Evolutionary conservation across 2,888 invertebrate species (phyloP).

Genomic region (Deilephila porcellus): DNA sequence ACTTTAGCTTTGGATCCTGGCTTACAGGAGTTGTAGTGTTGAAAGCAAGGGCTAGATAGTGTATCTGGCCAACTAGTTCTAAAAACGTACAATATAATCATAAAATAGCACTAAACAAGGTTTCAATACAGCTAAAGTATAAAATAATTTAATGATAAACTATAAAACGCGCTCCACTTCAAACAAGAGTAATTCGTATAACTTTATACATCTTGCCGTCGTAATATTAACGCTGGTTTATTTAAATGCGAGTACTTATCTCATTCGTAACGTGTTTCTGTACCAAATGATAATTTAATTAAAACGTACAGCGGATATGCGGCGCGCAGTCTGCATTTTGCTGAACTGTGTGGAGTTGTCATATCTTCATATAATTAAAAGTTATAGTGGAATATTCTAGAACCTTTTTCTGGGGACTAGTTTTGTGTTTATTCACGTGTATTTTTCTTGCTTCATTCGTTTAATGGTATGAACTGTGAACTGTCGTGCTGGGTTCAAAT

Average conservation of each 20-base stretch:
- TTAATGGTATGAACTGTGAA: not conserved
- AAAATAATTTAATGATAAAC: too few species aligned
- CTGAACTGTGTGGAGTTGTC: not conserved
- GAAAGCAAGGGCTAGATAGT: too few species aligned
- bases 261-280: conserved; percentile 2
- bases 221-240: not conserved
- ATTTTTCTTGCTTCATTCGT: not conserved
- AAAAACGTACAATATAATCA: too few species aligned
- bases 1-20: too few species aligned
- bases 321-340: conserved; percentile 1
- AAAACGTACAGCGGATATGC: conserved; percentile 10
- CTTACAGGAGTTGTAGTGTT: too few species aligned
- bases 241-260: not conserved
- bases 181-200: conserved; percentile 1
- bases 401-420: not conserved
- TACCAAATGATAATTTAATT: conserved; percentile 13
- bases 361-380: conserved; percentile 1
- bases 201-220: not conserved
- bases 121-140: too few species aligned
- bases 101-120: too few species aligned
- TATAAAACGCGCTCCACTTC: too few species aligned
- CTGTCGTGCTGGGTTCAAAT: too few species aligned
- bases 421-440: not conserved
- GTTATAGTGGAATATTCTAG: conserved; percentile 2
- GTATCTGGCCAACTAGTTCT: too few species aligned